phyloP scores from a whole-genome alignment of 2,113 vertebrate genomes.

The Piprites chloris region DNA sequence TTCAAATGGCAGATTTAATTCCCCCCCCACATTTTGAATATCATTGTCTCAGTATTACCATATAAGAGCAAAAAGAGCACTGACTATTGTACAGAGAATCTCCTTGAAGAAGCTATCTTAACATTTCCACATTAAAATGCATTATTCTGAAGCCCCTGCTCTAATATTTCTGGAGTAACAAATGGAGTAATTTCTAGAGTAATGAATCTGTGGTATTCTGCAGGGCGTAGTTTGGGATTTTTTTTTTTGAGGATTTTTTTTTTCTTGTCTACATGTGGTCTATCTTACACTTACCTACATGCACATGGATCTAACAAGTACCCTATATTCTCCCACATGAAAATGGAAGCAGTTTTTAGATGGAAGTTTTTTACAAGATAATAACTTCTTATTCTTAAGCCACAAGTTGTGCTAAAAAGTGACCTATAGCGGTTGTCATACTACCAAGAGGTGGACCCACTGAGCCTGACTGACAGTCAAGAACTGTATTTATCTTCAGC shows the following conservation, averaged over 20 bases:
- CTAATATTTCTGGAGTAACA: neutral
- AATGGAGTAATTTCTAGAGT: neutral
- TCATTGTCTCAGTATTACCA: neutral
- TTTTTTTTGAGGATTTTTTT: neutral
- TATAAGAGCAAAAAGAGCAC: slow-evolving; percentile 4
- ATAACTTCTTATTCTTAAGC: neutral
- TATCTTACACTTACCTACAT: neutral
- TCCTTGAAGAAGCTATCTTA: neutral
- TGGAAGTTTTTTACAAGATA: neutral
- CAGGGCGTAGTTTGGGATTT: neutral
- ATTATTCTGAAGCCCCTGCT: neutral
- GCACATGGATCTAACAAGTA: neutral
- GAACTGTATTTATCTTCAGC: neutral
- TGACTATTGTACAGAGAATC: neutral
- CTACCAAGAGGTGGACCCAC: slow-evolving; percentile 67
- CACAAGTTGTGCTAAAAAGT: neutral
- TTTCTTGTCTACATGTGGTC: fast-evolving
- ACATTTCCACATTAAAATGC: neutral
- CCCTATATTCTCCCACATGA: neutral
- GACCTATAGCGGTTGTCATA: slow-evolving; percentile 12
- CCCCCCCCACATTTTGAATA: neutral
- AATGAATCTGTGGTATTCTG: neutral
- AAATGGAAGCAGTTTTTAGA: neutral
- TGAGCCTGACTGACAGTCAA: slow-evolving; percentile 35
- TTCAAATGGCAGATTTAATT: neutral